These are phyloP conservation scores for Zaprionus kolodkinae DNA, from an alignment of 1,140 invertebrate species.

Conservation along the genomic window DNA sequence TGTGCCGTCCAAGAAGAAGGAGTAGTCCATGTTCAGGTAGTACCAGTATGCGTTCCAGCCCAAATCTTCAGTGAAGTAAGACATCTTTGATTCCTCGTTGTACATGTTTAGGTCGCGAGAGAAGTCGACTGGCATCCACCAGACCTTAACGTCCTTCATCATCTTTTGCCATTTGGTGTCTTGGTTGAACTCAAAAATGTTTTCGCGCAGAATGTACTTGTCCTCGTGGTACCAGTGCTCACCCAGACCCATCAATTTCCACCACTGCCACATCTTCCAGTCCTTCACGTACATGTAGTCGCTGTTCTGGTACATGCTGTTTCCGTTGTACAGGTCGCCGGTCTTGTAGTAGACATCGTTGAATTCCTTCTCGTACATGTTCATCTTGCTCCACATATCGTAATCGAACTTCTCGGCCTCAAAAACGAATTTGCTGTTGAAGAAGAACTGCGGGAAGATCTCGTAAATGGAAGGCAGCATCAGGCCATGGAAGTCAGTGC, in stretches of 20 bases:
- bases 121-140: conserved; percentile 83
- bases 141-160: conserved; percentile 71
- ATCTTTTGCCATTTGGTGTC: conserved; percentile 67
- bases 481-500: conserved; percentile 86
- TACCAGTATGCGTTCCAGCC: conserved; percentile 89
- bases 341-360: conserved; percentile 87
- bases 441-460: conserved; percentile 87
- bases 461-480: conserved; percentile 87
- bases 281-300: conserved; percentile 80
- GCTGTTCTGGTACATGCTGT: conserved; percentile 71
- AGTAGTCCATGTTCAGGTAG: conserved; percentile 88
- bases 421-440: conserved; percentile 86
- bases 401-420: conserved; percentile 85
- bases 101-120: conserved; percentile 86
- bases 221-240: conserved; percentile 71
- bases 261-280: conserved; percentile 82
- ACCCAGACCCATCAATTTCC: conserved; percentile 80
- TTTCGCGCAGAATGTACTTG: conserved; percentile 77
- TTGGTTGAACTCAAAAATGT: conserved; percentile 65
- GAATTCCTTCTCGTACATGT: conserved; percentile 84
- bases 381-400: conserved; percentile 75
- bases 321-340: conserved; percentile 84
- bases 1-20: conserved; percentile 87
- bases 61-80: conserved; percentile 90
- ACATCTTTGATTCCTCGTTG: conserved; percentile 86